Base-by-base conservation (phyloP, 2,113 vertebrate species). In the Syngnathus typhle region DNA sequence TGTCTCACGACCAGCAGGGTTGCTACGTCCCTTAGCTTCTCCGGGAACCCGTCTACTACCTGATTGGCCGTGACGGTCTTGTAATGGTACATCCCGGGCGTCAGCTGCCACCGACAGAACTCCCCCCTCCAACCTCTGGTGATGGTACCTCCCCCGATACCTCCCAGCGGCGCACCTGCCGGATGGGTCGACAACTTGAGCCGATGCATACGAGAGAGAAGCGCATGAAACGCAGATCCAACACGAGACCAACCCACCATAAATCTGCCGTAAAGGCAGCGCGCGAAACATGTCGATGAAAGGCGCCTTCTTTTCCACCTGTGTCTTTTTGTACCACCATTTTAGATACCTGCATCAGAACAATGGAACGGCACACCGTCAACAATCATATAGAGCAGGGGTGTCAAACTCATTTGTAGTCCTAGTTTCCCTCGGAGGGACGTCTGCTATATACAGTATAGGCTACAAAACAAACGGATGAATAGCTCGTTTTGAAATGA, bases 31-130 rank as follows among this genome's bases (percentile, higher is more conserved):
- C 2, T 32, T 32, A 32, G 41, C 11, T 9, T 9, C 7, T 2
- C 41, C 41, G 11, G 11, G 41, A 43, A 43, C 8, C 0, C 11
- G n/a, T 67, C 13, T 2, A 32, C 27, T 85, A 96, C 96, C 93
- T 99, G 96, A 85, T 98, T 85, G 6, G 93, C 91, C 0, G 92
- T 89, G 60, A 98, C 94, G 0, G 92, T 94, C 86, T 89, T 92
- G 4, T 98, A 95, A 66, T 93, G 91, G 87, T 97, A 99, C 88
- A 98, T 91, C 60, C 96, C 96, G 55, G 96, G 97, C 60, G 93
- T 95, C 46, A 98, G 92, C 70, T 99, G 96, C 96, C 97, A 99
- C 67, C 95, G 91, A 76, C 97, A 99, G 85, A 99, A 99, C 67
- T 98, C 95, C 0, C 96, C 96, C 70, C 89, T 89, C 96, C 96